Evolutionary conservation across 2,797 vertebrate species (phyloP), one percentile per base, ranked within the genome.

Genomic region (Erpetoichthys calabaricus): DNA sequence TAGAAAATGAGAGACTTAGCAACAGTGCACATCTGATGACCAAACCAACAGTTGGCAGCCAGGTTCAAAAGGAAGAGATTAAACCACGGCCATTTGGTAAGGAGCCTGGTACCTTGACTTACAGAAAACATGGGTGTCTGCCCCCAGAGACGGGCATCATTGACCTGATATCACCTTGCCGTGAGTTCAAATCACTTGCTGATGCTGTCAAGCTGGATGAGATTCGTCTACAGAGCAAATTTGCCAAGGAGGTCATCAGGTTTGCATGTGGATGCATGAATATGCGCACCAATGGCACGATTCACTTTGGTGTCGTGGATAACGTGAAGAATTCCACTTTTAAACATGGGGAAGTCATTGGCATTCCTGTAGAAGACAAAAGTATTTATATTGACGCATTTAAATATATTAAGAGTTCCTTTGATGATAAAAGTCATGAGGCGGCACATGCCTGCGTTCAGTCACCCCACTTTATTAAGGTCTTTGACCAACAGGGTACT

Each of bases 241-340:
- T 77, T 68, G 73, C 76, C 54, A 46, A 1, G 1, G 78, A 80
- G 66, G 63, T 80, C 8, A 64, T 80, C 6, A 9, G 61, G 55
- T 80, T 78, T 54, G 76, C 68, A 44, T 69, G 70, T 4, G 78
- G 74, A 51, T 80, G 76, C 60, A 70, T 80, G 73, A 80, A 80
- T 56, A 55, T 69, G 9, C 68, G 76, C 46, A 78, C 73, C 44
- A 80, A 80, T 0, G 76, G 78, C 56, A 80, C 76, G 55, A 80
- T 80, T 51, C 75, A 78, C 9, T 80, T 78, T 10, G 78, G 76
- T 5, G 45, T 80, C 47, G 64, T 65, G 66, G 76, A 80, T 62
- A 66, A 62, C 0, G 1, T 65, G 3, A 68, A 66, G 50, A 53
- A 63, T 1, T 57, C 8, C 1, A 53, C n/a, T 0, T 65, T 56